A percentile compares a stretch with the other conserved stretches of the same genome.
Conservation (phyloP, 53 echinoderm and acorn worm species). For the Echinometra lucunter region DNA sequence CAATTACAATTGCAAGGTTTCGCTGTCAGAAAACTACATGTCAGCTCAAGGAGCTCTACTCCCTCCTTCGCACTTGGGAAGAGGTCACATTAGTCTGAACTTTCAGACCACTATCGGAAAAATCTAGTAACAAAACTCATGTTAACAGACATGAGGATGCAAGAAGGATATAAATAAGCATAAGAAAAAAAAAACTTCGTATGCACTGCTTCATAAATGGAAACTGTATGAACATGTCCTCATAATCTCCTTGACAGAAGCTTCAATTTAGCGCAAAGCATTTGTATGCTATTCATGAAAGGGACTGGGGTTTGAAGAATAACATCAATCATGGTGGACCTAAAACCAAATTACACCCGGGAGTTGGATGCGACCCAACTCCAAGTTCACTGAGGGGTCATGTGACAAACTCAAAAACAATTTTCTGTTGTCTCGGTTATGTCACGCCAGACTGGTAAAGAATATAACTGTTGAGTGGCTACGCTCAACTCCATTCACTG, state of each 20-base stretch:
- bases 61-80: background rate
- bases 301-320: background rate
- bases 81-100: slow-evolving; percentile 29
- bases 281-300: background rate
- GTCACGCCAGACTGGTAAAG: slow-evolving; percentile 28
- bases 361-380: slow-evolving; percentile 43
- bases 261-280: background rate
- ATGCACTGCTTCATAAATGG: background rate
- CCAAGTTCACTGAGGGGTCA: background rate
- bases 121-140: background rate
- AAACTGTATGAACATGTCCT: background rate
- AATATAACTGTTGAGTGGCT: slow-evolving; percentile 44
- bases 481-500: background rate
- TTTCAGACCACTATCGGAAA: background rate
- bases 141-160: background rate
- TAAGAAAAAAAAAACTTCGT: background rate
- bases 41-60: slow-evolving; percentile 11
- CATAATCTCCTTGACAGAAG: background rate
- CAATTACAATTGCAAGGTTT: slow-evolving; percentile 58
- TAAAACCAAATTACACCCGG: slow-evolving; percentile 32
- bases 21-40: slow-evolving; percentile 20
- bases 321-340: slow-evolving; percentile 15
- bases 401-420: slow-evolving; percentile 35
- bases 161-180: no score
- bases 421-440: slow-evolving; percentile 46